Conservation (phyloP, 1,140 invertebrate genomes). For the Tetramorium simillimum region DNA sequence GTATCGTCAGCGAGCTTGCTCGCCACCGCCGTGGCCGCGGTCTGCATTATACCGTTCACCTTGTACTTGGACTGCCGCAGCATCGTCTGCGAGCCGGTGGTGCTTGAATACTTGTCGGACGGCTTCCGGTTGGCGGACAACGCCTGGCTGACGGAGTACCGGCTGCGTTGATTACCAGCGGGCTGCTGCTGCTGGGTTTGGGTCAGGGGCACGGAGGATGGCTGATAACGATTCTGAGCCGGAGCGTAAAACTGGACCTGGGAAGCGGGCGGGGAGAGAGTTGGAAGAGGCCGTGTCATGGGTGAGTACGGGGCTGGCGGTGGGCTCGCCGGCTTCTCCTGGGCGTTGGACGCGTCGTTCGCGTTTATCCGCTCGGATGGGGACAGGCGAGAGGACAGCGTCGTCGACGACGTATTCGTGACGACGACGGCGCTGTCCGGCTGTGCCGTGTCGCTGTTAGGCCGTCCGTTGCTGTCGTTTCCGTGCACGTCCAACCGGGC, state of each 20-base stretch:
- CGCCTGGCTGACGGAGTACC: slow-evolving; percentile 54
- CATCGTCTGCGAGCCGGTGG: slow-evolving; percentile 64
- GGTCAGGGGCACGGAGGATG: slow-evolving; percentile 59
- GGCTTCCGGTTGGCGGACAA: slow-evolving; percentile 65
- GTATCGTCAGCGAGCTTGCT: slow-evolving; percentile 71
- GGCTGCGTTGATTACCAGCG: slow-evolving; percentile 37
- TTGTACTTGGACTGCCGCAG: slow-evolving; percentile 79
- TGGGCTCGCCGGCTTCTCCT: slow-evolving; percentile 75
- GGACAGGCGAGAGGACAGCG: slow-evolving; percentile 29
- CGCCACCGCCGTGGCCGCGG: slow-evolving; percentile 38
- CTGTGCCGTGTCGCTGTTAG: slow-evolving; percentile 28
- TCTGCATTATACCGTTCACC: slow-evolving; percentile 79
- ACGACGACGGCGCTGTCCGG: slow-evolving; percentile 8
- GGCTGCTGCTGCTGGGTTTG: slow-evolving; percentile 55
- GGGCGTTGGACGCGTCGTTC: slow-evolving; percentile 20
- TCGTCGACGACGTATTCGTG: background rate
- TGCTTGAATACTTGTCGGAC: slow-evolving; percentile 70
- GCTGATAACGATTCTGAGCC: slow-evolving; percentile 77
- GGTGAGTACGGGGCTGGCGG: slow-evolving; percentile 79
- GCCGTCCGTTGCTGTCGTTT: slow-evolving; percentile 38
- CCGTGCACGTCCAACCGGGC: slow-evolving; percentile 22
- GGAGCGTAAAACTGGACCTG: slow-evolving; percentile 82
- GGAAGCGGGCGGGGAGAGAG: slow-evolving; percentile 80
- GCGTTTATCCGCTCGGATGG: slow-evolving; percentile 2
- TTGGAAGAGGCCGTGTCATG: slow-evolving; percentile 79